phyloP scores from a whole-genome alignment of 2,113 vertebrate species.

The Penelope pileata region DNA sequence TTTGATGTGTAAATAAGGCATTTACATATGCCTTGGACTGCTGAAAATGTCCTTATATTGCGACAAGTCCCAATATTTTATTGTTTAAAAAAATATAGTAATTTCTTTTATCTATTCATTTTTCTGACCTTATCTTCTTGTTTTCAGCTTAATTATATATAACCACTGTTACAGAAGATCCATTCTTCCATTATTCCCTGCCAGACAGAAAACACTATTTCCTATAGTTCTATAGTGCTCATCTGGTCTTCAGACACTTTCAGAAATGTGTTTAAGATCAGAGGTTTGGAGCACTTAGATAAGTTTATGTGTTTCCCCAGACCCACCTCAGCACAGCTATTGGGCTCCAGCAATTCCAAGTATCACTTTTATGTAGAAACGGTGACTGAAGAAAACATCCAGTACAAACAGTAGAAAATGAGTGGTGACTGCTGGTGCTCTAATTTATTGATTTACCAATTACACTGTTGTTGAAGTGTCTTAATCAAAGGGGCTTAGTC shows the following conservation, averaged over 20 bases:
- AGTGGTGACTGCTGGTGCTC: not conserved
- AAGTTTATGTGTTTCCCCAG: not conserved
- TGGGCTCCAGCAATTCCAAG: not conserved
- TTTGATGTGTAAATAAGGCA: not conserved
- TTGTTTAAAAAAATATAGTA: not conserved
- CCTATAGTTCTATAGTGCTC: not conserved
- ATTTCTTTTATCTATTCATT: not conserved
- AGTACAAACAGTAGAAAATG: not conserved
- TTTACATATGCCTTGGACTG: not conserved
- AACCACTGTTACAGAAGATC: not conserved
- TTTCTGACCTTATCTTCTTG: not conserved
- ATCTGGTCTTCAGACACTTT: not conserved
- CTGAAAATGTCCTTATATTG: not conserved
- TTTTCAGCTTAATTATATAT: not conserved
- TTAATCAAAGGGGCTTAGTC: not conserved
- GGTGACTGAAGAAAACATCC: not conserved
- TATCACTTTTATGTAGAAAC: not conserved
- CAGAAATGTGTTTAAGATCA: not conserved
- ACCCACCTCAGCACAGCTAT: not conserved
- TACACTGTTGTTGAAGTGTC: not conserved
- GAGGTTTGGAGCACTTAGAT: not conserved
- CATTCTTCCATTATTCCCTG: not conserved
- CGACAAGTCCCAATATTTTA: not conserved
- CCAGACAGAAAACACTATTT: not conserved
- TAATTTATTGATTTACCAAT: not conserved